A percentile compares a stretch with the other conserved stretches of the same genome.
Evolutionary conservation across 2,113 vertebrate genomes (phyloP).

Genomic region (Pandion haliaetus): DNA sequence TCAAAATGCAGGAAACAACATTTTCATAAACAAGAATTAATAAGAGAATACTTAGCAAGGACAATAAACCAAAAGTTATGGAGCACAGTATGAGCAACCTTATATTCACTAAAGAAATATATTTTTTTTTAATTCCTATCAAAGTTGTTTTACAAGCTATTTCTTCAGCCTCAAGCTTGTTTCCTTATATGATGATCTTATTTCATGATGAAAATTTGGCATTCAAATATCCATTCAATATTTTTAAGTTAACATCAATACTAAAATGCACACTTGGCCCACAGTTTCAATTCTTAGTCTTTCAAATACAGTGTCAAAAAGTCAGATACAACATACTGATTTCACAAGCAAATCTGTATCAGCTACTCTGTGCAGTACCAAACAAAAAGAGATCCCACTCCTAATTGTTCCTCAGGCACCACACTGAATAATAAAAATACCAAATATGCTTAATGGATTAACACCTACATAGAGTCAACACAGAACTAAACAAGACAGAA

Average conservation of each 20-base stretch:
- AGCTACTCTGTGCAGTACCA: neutral
- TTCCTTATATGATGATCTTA: neutral
- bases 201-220: neutral
- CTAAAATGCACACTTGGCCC: neutral
- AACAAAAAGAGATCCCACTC: neutral
- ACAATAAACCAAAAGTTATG: constrained; percentile 24
- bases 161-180: neutral
- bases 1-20: constrained; percentile 54
- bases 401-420: neutral
- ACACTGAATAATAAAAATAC: constrained; percentile 20
- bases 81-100: neutral
- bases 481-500: neutral
- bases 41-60: constrained; percentile 8
- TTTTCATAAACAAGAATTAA: constrained; percentile 43
- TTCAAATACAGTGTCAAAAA: constrained; percentile 10
- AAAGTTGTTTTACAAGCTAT: neutral
- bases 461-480: neutral
- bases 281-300: neutral
- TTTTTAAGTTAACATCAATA: constrained; percentile 26
- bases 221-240: neutral
- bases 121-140: neutral
- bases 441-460: neutral
- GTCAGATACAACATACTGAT: neutral
- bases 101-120: neutral
- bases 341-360: neutral